Base-by-base conservation (phyloP, 2,797 vertebrate species). In the Uromys caudimaculatus region DNA sequence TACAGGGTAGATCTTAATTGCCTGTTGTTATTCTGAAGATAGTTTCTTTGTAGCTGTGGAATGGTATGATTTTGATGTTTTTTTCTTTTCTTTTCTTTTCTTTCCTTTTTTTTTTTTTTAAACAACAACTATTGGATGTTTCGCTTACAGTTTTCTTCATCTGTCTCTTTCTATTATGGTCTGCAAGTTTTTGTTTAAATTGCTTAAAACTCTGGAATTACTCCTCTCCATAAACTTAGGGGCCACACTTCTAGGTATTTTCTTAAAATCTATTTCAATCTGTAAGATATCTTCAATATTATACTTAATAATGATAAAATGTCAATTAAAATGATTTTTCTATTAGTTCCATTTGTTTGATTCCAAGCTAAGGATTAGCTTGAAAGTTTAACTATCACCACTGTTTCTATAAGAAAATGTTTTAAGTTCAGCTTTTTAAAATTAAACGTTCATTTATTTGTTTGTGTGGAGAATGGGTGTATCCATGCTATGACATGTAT, bases 41-140 rank as follows among this genome's bases (percentile, higher is more conserved):
- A 41, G 84, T 85, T 89, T 52, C n/a, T 89, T 60, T 84, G 69
- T 44, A 96, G 73, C 79, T 96, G 35, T 94, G 69, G 32, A 67
- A 82, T 95, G 60, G 38, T 94, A 89, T 96, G 90, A 93, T 95
- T 90, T 91, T 93, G 91, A 41, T 97, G 71, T 38, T 86, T 97
- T 97, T 64, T 58, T 64, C 27, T 32, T 64, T 67, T 29, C 29
- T 9, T 64, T 12, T 24, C 10, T 56, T 23, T 21, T 17, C 24
- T 8, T 17, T 64, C 1, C 11, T 7, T 6, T 32, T 29, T 6
- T 64, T 62, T 4, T 8, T 62, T 62, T 62, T 9, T 23, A 62
- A 17, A 35, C n/a, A 71, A n/a, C n/a, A 38, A 69, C 12, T n/a
- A n/a, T 35, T 86, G 50, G 32, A 23, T 85, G 50, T 85, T 85